Base-by-base conservation (phyloP, 1,140 invertebrate genomes). In the Drosophila ohnishii region DNA sequence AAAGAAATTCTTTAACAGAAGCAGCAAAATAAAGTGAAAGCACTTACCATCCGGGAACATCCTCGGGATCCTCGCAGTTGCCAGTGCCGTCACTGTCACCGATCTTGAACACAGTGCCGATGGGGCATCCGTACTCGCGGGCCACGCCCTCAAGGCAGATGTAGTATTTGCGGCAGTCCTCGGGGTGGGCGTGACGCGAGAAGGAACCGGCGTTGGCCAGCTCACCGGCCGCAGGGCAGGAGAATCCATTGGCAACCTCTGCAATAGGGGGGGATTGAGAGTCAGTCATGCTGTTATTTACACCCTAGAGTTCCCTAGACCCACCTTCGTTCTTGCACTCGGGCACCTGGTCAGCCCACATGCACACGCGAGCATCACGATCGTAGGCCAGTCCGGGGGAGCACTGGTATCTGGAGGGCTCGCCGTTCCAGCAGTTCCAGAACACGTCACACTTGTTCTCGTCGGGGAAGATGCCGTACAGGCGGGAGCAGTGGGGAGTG, bases 341-440 rank as follows among this genome's bases (percentile, higher is more conserved):
- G 45, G 96, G 96, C 58, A 98, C 96, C 93, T 98, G 96, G 91
- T 98, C 97, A 82, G 97, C 96, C 97, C 97, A 98, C 96, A 97
- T 97, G 93, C 97, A 98, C 47, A 98, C 97, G 65, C 97, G 95
- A 40, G 97, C 95, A 92, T 97, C 96, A 67, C 96, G 94, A 93
- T 98, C 97, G 92, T 98, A 98, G 74, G 97, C 97, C 7, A 98
- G 93, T 85, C 97, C 97, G 78, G 97, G 97, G 80, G 97, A 97
- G 93, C 97, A 98, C 91, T 98, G 96, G 91, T 98, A 98, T 78
- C 96, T 95, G 80, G 96, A 97, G 9, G 97, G 95, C 92, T 98
- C 97, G 40, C 97, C 97, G 92, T 97, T 97, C 97, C 97, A 98
- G 92, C 97, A 98, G 92, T 97, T 98, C 96, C 97, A 98, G 95